Evolutionary conservation across 1,140 invertebrate genomes (phyloP), one percentile per base, ranked within the genome.

Genomic region (Diplogasteroides magnus): DNA sequence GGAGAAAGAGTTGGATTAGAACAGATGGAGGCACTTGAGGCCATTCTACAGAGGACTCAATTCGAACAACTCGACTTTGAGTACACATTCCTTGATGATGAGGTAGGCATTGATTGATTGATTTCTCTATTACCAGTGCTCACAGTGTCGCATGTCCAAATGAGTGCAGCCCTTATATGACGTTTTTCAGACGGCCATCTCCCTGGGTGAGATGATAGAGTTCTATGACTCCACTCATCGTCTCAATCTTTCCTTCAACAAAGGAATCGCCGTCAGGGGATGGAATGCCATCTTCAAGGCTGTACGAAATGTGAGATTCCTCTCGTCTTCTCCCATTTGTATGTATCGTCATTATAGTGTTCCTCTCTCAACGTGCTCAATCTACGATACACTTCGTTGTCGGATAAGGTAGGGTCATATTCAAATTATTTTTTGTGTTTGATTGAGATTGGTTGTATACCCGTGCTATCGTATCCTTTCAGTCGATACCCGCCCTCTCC

Each of bases 221-320:
- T 75, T 61, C 59, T 75, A 75, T 32, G 74, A 75, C 19, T 75
- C 74, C 0, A 48, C 70, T 15, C 58, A 72, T 31, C 59, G 64
- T 19, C 37, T 75, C 62, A 75, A 75, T 71, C 60, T 75, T 14
- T 75, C 74, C 15, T 75, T 75, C 73, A 75, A 75, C 32, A 65
- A 69, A 26, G 59, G 72, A 32, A 75, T 75, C 56, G 61, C 37
- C 23, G n/a, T 75, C 2, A 27, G 74, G 2, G 74, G 74, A 14
- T 75, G 74, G 74, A 61, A 64, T 3, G 62, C 69, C 23, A 66
- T 75, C 13, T 75, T 64, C 61, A 27, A 60, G 31, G 66, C 66
- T 1, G 31, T 75, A 11, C 31, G 66, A 57, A 76, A 71, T 25
- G 74, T 76, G 31, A 19, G 71, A n/a, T n/a, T n/a, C n/a, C n/a